These are phyloP conservation scores for Psittacula derbiana DNA, from an alignment of 2,797 vertebrate genomes.

Conservation along the genomic window DNA sequence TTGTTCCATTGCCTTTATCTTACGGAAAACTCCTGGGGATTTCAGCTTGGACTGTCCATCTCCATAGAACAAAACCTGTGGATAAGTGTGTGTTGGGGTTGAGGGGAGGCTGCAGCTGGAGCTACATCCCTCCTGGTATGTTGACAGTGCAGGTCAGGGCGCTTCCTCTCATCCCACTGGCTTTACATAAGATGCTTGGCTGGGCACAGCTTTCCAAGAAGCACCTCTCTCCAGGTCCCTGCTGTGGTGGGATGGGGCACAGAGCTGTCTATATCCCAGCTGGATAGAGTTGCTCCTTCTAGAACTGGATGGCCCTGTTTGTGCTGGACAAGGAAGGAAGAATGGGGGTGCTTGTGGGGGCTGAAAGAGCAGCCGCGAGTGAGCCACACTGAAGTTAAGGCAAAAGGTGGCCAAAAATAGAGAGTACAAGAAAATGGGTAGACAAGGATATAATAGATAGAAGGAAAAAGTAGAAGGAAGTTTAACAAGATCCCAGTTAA, in stretches of 20 bases:
- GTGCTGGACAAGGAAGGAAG: accelerated
- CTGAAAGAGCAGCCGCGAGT: not conserved
- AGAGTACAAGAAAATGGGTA: not conserved
- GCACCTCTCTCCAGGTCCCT: not conserved
- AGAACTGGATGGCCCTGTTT: accelerated
- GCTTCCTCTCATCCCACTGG: not conserved
- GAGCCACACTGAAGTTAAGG: not conserved
- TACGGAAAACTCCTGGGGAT: not conserved
- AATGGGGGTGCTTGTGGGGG: not conserved
- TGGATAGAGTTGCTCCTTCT: not conserved
- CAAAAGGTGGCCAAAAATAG: not conserved
- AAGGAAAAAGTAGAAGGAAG: not conserved
- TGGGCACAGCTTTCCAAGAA: not conserved
- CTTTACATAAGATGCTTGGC: accelerated
- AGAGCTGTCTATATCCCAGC: accelerated
- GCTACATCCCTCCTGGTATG: accelerated
- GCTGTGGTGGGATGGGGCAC: accelerated
- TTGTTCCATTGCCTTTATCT: not conserved
- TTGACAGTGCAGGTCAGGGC: not conserved
- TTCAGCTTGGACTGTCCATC: accelerated
- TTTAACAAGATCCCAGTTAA: not conserved
- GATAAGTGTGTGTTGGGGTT: accelerated
- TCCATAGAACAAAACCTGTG: accelerated
- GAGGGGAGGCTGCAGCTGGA: not conserved
- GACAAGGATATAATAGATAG: not conserved